Evolutionary conservation across 2,888 invertebrate species (phyloP).

Genomic region (Oegoconia quadripuncta): DNA sequence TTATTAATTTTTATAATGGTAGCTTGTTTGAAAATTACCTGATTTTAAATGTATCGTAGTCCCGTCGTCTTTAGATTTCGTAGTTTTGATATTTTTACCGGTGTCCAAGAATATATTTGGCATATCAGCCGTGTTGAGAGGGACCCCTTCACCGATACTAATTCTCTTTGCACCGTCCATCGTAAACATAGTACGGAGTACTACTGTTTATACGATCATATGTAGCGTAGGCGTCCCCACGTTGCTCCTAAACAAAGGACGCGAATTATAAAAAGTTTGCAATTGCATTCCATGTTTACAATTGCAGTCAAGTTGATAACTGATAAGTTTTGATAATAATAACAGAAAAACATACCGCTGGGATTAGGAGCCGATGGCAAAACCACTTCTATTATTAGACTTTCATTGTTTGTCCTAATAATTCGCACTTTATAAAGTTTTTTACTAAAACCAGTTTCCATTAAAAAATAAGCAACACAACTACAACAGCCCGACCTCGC

Average conservation of each 20-base stretch:
- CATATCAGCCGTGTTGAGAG: slow-evolving; percentile 62
- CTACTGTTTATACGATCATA: slow-evolving; percentile 45
- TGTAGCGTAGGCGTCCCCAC: slow-evolving; percentile 55
- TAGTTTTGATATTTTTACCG: slow-evolving; percentile 57
- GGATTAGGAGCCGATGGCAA: slow-evolving; percentile 9
- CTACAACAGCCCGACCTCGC: slow-evolving; percentile 1
- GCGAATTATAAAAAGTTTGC: slow-evolving; percentile 63
- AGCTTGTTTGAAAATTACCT: slow-evolving; percentile 55
- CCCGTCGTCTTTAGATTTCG: slow-evolving; percentile 52
- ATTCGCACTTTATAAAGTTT: too few relatives aligned
- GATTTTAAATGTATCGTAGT: slow-evolving; percentile 69
- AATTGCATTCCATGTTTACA: slow-evolving; percentile 53
- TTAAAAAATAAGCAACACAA: slow-evolving; percentile 11
- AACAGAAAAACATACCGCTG: slow-evolving; percentile 45
- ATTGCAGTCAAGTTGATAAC: slow-evolving; percentile 37
- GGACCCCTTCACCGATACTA: slow-evolving; percentile 61
- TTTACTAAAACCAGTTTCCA: slow-evolving; percentile 4
- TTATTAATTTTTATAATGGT: slow-evolving; percentile 6
- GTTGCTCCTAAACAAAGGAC: slow-evolving; percentile 70
- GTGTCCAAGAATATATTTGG: slow-evolving; percentile 71
- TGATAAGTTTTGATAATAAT: slow-evolving; percentile 39
- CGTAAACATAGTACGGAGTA: slow-evolving; percentile 40
- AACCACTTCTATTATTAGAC: slow-evolving; percentile 3
- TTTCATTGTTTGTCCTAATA: too few relatives aligned
- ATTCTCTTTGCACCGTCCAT: slow-evolving; percentile 68